Conservation (phyloP, 2,888 invertebrate genomes). For the Pristionchus exspectatus region DNA sequence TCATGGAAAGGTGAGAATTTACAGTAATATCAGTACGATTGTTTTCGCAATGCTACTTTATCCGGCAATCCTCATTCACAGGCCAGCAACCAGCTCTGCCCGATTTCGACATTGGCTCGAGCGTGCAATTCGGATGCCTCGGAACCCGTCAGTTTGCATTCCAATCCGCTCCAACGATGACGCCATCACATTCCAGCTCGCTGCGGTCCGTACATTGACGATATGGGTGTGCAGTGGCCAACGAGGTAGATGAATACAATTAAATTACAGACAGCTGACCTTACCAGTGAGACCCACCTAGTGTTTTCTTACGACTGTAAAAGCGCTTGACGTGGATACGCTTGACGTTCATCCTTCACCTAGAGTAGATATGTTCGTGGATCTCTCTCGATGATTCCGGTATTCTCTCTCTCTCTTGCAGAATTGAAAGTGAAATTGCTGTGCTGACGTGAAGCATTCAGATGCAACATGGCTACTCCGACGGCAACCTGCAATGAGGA, state of each 20-base stretch:
- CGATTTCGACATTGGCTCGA: not conserved
- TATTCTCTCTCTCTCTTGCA: no score
- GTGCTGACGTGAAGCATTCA: not conserved
- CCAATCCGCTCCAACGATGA: not conserved
- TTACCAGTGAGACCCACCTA: no score
- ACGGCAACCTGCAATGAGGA: slow-evolving; percentile 35
- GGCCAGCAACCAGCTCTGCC: not conserved
- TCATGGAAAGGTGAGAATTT: not conserved
- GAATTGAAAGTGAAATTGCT: not conserved
- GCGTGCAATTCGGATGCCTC: slow-evolving; percentile 42
- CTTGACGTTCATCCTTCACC: no score
- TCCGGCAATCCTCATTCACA: not conserved
- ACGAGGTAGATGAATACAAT: not conserved
- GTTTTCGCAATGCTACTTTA: not conserved
- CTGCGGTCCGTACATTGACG: slow-evolving; percentile 29
- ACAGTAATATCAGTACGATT: not conserved
- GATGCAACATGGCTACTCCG: not conserved
- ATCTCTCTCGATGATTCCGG: no score
- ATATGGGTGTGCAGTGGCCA: not conserved
- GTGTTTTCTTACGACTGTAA: no score
- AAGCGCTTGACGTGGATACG: no score
- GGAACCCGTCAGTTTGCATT: slow-evolving; percentile 20
- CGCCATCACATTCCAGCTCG: slow-evolving; percentile 20
- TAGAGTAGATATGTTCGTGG: no score
- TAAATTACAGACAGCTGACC: no score